phyloP scores from a whole-genome alignment of 2,797 vertebrate genomes.

The Jordanella pulchra region DNA sequence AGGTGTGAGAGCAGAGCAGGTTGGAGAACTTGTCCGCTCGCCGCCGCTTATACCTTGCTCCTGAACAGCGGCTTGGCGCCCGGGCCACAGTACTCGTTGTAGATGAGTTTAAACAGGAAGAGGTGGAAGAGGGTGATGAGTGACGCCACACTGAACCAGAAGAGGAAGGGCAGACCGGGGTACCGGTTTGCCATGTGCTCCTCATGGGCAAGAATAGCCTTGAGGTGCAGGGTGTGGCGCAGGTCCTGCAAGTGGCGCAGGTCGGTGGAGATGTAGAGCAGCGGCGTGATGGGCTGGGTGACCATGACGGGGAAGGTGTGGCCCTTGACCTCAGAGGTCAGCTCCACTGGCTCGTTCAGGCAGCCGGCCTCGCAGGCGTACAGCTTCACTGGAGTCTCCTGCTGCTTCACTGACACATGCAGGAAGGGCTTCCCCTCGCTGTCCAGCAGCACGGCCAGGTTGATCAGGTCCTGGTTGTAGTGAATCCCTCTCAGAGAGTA shows the following conservation, averaged over 20 bases:
- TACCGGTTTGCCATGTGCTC: slow-evolving; percentile 99
- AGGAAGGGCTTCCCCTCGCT: slow-evolving; percentile 89
- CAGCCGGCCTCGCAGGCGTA: slow-evolving; percentile 96
- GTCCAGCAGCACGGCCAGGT: slow-evolving; percentile 88
- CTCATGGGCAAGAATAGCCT: slow-evolving; percentile 95
- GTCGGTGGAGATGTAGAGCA: slow-evolving; percentile 96
- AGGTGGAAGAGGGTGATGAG: slow-evolving; percentile 97
- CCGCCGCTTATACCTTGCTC: slow-evolving; percentile 89
- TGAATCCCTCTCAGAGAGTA: slow-evolving; percentile 92
- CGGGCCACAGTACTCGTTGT: slow-evolving; percentile 97
- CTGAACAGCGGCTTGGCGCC: slow-evolving; percentile 97
- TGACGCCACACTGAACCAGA: slow-evolving; percentile 98
- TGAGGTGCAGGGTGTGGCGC: slow-evolving; percentile 93
- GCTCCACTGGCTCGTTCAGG: slow-evolving; percentile 93
- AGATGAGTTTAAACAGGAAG: slow-evolving; percentile 98
- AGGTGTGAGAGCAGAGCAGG: slow-evolving; percentile 41
- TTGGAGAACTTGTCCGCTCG: slow-evolving; percentile 21
- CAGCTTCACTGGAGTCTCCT: slow-evolving; percentile 88
- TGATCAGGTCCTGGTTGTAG: slow-evolving; percentile 93
- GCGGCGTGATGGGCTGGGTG: slow-evolving; percentile 93
- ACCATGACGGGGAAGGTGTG: slow-evolving; percentile 95
- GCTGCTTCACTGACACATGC: slow-evolving; percentile 90
- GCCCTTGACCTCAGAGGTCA: slow-evolving; percentile 88
- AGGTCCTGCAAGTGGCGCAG: slow-evolving; percentile 93
- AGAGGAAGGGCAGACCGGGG: slow-evolving; percentile 94